Conservation (phyloP, 2,113 vertebrate species). For the Cichladusa arquata region DNA sequence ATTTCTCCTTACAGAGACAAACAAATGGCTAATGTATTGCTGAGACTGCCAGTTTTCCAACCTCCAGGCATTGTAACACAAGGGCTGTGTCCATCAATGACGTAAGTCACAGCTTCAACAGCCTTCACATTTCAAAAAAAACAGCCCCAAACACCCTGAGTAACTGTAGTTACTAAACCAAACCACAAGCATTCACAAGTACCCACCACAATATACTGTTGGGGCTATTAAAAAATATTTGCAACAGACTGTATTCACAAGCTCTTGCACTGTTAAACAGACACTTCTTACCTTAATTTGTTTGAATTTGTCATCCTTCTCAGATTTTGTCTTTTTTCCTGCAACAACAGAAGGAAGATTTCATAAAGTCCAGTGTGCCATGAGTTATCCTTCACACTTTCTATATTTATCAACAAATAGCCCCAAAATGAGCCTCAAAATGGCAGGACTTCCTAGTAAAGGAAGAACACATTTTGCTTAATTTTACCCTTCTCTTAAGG, state of each 20-base stretch:
- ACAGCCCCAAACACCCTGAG: background rate
- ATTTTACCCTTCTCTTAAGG: background rate
- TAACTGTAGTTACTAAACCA: slow-evolving; percentile 19
- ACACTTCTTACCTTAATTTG: slow-evolving; percentile 78
- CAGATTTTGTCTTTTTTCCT: slow-evolving; percentile 81
- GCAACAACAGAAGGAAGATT: slow-evolving; percentile 47
- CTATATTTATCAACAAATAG: background rate
- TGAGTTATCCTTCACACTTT: background rate
- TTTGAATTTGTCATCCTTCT: slow-evolving; percentile 80
- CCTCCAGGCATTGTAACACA: slow-evolving; percentile 31
- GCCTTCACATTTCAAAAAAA: background rate
- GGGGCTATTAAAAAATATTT: background rate
- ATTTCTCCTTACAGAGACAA: slow-evolving; percentile 16
- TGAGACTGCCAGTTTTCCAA: slow-evolving; percentile 28
- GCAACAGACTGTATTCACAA: background rate
- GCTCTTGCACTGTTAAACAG: background rate
- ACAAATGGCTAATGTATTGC: slow-evolving; percentile 3
- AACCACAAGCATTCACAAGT: slow-evolving; percentile 25
- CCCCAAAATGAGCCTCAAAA: background rate
- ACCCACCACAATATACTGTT: background rate
- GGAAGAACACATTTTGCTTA: background rate
- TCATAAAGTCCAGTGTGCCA: background rate
- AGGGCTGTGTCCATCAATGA: slow-evolving; percentile 18
- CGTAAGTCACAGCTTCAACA: background rate
- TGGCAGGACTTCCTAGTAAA: background rate